These are phyloP conservation scores for Clarias gariepinus DNA, from an alignment of 2,113 vertebrate genomes.

Conservation along the genomic window DNA sequence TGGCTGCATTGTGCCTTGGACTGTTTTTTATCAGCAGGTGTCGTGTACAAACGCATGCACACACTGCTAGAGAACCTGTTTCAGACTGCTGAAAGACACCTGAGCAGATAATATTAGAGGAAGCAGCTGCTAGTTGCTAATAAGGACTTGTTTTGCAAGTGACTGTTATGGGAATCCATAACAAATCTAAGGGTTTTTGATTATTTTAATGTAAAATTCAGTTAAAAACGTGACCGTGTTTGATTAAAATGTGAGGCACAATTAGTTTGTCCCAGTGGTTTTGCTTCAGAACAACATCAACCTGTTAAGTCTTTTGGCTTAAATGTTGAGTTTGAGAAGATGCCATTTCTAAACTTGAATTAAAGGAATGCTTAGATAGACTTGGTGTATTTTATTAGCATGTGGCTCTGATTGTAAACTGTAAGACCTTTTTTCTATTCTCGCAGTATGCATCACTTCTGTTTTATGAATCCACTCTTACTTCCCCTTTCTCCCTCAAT, in stretches of 20 bases:
- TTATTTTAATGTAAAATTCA: background rate
- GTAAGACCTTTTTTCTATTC: background rate
- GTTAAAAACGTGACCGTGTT: background rate
- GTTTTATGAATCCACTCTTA: background rate
- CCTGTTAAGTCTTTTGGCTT: background rate
- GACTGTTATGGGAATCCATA: background rate
- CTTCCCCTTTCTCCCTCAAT: slow-evolving; percentile 14
- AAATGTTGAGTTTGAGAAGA: background rate
- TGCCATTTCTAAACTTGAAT: background rate
- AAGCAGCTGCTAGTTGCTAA: background rate
- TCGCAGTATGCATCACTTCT: background rate
- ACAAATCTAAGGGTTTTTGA: background rate
- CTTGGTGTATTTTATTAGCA: background rate
- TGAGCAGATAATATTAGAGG: background rate
- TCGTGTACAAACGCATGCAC: background rate
- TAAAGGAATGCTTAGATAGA: background rate
- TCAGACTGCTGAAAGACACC: background rate
- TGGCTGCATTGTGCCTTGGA: background rate
- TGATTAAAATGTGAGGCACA: background rate
- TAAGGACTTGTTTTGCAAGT: background rate
- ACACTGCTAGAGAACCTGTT: background rate
- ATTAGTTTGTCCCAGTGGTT: background rate
- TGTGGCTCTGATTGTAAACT: background rate
- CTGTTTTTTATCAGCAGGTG: background rate
- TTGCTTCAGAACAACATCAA: background rate